Conservation (phyloP, 2,113 vertebrate genomes). For the Pachycephala philippinensis region DNA sequence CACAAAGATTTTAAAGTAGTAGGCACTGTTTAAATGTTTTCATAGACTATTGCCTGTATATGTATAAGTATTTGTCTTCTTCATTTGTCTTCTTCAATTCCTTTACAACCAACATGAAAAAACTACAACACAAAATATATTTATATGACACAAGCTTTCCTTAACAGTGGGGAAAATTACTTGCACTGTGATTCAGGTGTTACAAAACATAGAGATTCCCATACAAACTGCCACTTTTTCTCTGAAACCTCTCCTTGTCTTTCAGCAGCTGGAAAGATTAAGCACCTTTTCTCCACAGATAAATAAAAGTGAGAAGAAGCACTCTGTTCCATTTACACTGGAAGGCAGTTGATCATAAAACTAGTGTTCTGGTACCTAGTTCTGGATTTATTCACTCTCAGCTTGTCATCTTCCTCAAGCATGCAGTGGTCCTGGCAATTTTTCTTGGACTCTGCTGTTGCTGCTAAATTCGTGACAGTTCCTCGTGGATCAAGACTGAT, state of each 20-base stretch:
- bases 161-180: background rate
- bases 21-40: background rate
- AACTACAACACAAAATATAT: background rate
- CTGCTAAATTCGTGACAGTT: background rate
- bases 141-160: background rate
- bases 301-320: background rate
- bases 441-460: background rate
- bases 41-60: background rate
- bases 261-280: constrained; percentile 19
- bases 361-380: constrained; percentile 25
- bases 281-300: constrained; percentile 15
- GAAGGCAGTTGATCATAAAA: constrained; percentile 33
- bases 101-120: background rate
- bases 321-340: constrained; percentile 2
- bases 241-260: constrained; percentile 3
- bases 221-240: background rate
- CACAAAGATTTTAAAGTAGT: background rate
- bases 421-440: background rate
- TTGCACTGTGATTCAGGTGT: background rate
- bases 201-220: background rate
- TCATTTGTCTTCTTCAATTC: background rate
- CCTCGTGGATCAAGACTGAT: background rate
- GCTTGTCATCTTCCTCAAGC: constrained; percentile 3
- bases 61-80: background rate
- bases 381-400: constrained; percentile 45